Evolutionary conservation across 2,113 vertebrate species (phyloP).

Genomic region (Cercopithecus mona): DNA sequence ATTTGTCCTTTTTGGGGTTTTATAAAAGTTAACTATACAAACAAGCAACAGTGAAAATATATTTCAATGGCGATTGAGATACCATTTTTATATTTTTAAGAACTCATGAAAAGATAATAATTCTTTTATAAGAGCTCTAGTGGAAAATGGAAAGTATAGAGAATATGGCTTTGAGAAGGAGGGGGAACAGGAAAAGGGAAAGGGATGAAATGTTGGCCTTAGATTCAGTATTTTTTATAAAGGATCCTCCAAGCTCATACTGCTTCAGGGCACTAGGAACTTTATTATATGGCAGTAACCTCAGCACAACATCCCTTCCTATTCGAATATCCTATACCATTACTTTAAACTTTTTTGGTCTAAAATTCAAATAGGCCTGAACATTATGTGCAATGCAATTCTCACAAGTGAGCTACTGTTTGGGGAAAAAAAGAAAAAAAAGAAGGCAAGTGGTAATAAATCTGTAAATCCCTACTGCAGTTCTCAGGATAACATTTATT

Average conservation of each 20-base stretch:
- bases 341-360: slow-evolving; percentile 37
- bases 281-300: slow-evolving; percentile 27
- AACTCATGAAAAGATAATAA: not conserved
- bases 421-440: not conserved
- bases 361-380: slow-evolving; percentile 32
- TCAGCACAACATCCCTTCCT: slow-evolving; percentile 37
- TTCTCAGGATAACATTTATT: slow-evolving; percentile 49
- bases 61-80: slow-evolving; percentile 57
- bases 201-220: not conserved
- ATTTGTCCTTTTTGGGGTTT: slow-evolving; percentile 38
- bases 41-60: slow-evolving; percentile 48
- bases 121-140: slow-evolving; percentile 4
- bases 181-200: not conserved
- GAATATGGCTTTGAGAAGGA: not conserved
- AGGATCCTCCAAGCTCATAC: not conserved
- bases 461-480: slow-evolving; percentile 42
- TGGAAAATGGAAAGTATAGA: slow-evolving; percentile 64
- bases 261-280: slow-evolving; percentile 18
- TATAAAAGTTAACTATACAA: slow-evolving; percentile 54
- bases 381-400: slow-evolving; percentile 18
- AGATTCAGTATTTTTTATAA: not conserved
- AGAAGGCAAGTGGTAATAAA: slow-evolving; percentile 30
- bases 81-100: not conserved
- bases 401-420: slow-evolving; percentile 66
- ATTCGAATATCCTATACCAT: slow-evolving; percentile 14